Conservation (phyloP, 2,797 vertebrate species). For the Lemur catta region DNA sequence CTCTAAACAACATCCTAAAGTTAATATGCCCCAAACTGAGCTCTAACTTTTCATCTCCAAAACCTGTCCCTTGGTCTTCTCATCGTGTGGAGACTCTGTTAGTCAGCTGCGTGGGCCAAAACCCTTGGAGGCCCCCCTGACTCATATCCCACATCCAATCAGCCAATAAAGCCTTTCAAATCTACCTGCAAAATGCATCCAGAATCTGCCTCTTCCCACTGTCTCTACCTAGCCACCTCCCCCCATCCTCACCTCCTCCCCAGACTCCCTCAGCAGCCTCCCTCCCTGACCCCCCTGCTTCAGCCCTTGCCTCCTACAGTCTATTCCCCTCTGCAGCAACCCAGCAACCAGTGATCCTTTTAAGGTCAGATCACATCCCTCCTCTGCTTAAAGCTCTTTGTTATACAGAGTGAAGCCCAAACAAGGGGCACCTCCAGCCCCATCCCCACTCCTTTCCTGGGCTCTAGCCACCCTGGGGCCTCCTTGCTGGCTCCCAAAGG, state of each 20-base stretch:
- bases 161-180: background rate
- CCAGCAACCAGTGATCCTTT: conserved; percentile 51
- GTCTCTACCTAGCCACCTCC: background rate
- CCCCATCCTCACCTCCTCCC: background rate
- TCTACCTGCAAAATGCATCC: background rate
- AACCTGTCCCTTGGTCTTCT: background rate
- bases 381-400: background rate
- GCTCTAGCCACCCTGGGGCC: background rate
- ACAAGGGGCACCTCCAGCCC: background rate
- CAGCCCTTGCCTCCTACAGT: background rate
- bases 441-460: background rate
- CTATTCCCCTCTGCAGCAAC: conserved; percentile 22
- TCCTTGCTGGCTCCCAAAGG: background rate
- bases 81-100: background rate
- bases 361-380: background rate
- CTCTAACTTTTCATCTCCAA: background rate
- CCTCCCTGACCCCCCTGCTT: background rate
- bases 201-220: background rate
- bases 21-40: background rate
- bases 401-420: background rate
- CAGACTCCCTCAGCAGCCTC: background rate
- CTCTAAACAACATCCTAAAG: background rate
- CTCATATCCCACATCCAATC: background rate
- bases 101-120: background rate
- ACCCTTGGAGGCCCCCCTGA: background rate